These are phyloP conservation scores for Conchocele bisecta DNA, from an alignment of 2,888 invertebrate genomes.

Conservation along the genomic window DNA sequence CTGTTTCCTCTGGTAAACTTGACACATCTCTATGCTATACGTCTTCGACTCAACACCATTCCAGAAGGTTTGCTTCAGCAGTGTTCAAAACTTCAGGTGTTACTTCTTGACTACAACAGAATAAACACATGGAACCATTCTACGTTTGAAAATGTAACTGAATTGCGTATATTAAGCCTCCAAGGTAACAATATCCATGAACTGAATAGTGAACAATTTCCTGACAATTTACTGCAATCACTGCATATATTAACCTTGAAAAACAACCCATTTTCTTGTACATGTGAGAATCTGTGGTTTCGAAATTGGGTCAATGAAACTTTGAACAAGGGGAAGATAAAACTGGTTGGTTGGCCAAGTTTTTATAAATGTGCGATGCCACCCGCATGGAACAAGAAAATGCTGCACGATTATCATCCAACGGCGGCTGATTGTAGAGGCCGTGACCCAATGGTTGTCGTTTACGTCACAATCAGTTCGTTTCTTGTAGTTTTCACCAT, in stretches of 20 bases:
- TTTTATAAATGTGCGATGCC: too few relatives aligned
- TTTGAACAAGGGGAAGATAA: too few relatives aligned
- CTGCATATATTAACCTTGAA: background rate
- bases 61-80: background rate
- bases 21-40: background rate
- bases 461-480: too few relatives aligned
- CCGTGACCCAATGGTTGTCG: too few relatives aligned
- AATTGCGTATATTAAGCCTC: background rate
- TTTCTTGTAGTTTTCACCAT: too few relatives aligned
- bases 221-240: background rate
- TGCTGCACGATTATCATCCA: too few relatives aligned
- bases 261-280: slow-evolving; percentile 8
- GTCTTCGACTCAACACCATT: background rate
- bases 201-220: background rate
- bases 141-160: too few relatives aligned
- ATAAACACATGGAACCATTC: too few relatives aligned
- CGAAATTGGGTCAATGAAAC: slow-evolving; percentile 3
- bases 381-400: too few relatives aligned
- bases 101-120: background rate
- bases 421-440: too few relatives aligned
- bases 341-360: too few relatives aligned
- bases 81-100: background rate
- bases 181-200: slow-evolving; percentile 9
- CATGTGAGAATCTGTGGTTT: too few relatives aligned
- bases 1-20: slow-evolving; percentile 5